phyloP scores from a whole-genome alignment of 2,113 vertebrate species.

The Neotragus pygmaeus region DNA sequence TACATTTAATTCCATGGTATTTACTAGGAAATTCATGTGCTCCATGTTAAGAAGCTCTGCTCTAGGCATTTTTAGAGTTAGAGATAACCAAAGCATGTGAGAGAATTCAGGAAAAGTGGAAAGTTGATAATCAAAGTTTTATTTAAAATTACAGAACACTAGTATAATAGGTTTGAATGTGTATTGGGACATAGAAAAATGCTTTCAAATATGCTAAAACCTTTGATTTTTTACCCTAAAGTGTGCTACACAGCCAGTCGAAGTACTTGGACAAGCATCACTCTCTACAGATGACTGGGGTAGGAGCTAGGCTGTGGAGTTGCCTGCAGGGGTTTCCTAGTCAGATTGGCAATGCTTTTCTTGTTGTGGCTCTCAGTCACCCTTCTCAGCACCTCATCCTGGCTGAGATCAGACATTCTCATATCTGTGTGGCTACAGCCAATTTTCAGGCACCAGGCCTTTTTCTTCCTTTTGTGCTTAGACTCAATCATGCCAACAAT shows the following conservation, averaged over 20 bases:
- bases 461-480: conserved; percentile 86
- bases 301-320: conserved; percentile 39
- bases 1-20: background rate
- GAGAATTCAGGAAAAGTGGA: conserved; percentile 5
- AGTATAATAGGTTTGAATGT: conserved; percentile 52
- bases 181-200: conserved; percentile 52
- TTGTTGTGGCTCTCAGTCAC: background rate
- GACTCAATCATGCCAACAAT: conserved; percentile 86
- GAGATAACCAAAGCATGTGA: background rate
- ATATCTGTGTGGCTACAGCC: background rate
- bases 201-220: conserved; percentile 54
- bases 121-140: conserved; percentile 65
- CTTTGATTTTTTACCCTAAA: conserved; percentile 51
- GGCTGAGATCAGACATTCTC: background rate
- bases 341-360: background rate
- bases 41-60: background rate
- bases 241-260: conserved; percentile 50
- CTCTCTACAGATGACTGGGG: background rate
- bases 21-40: background rate
- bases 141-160: conserved; percentile 70
- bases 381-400: background rate
- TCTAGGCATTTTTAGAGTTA: background rate
- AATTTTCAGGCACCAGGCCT: conserved; percentile 72
- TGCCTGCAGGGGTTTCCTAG: conserved; percentile 64
- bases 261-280: background rate